phyloP scores from a whole-genome alignment of 1,140 invertebrate genomes.

The Tribolium castaneum region DNA sequence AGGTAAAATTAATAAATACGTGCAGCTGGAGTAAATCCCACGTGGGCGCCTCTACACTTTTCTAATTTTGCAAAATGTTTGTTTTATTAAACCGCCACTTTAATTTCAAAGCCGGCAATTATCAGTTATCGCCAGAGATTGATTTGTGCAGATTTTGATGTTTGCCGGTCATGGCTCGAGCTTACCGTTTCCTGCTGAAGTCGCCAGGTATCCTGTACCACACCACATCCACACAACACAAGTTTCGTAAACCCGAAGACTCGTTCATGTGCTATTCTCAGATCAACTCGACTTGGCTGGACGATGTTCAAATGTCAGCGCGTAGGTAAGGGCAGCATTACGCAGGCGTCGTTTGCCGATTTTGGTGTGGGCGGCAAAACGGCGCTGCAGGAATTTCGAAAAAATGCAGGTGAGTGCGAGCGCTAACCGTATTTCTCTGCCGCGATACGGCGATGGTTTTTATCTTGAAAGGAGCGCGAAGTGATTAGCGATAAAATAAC shows the following conservation, averaged over 20 bases:
- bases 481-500: not conserved
- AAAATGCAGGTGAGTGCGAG: constrained; percentile 7
- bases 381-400: not conserved
- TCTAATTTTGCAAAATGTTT: not conserved
- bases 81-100: not conserved
- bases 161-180: not conserved
- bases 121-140: not conserved
- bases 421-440: not conserved
- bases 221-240: constrained; percentile 43
- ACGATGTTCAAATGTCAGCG: constrained; percentile 50
- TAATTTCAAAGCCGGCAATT: not conserved
- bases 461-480: not conserved
- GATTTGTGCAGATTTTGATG: not conserved
- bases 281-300: constrained; percentile 45
- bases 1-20: constrained; percentile 40
- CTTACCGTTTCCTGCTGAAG: constrained; percentile 27
- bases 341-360: constrained; percentile 29
- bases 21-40: not conserved
- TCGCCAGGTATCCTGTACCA: constrained; percentile 43
- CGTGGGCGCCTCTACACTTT: constrained; percentile 4
- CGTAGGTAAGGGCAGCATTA: constrained; percentile 39
- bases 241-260: constrained; percentile 34
- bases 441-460: not conserved
- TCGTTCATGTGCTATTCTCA: constrained; percentile 44
- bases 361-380: constrained; percentile 34